Conservation (phyloP, 2,888 invertebrate genomes). For the Eristalis arbustorum region DNA sequence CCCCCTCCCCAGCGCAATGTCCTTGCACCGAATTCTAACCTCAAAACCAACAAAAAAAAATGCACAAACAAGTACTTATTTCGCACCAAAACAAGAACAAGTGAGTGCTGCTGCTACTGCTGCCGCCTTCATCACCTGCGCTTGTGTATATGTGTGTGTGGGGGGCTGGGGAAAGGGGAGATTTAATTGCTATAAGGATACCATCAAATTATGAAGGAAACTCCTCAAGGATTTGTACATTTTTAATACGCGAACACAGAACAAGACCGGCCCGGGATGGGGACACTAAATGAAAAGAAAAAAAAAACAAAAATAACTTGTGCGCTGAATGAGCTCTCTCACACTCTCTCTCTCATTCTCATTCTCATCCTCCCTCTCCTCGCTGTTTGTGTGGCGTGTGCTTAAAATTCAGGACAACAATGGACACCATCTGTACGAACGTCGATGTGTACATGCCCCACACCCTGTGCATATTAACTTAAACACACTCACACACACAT, state of each 20-base stretch:
- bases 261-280: background rate
- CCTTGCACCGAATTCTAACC: slow-evolving; percentile 69
- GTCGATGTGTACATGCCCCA: background rate
- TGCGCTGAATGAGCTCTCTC: slow-evolving; percentile 1
- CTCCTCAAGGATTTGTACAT: slow-evolving; percentile 68
- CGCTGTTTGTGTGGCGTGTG: slow-evolving; percentile 23
- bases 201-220: slow-evolving; percentile 63
- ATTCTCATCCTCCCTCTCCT: slow-evolving; percentile 15
- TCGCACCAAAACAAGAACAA: slow-evolving; percentile 60
- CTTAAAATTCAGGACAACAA: slow-evolving; percentile 68
- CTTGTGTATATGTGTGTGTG: background rate
- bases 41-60: slow-evolving; percentile 37
- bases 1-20: slow-evolving; percentile 27
- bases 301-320: background rate
- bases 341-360: slow-evolving; percentile 4
- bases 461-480: slow-evolving; percentile 32
- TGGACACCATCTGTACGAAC: slow-evolving; percentile 58
- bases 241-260: slow-evolving; percentile 53
- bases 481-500: slow-evolving; percentile 17
- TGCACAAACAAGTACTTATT: slow-evolving; percentile 29
- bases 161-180: background rate
- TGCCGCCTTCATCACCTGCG: slow-evolving; percentile 18
- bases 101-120: slow-evolving; percentile 52
- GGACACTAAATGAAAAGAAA: background rate
- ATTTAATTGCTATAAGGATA: slow-evolving; percentile 64